Evolutionary conservation across 1,140 invertebrate species (phyloP).

Genomic region (Gryllus bimaculatus): DNA sequence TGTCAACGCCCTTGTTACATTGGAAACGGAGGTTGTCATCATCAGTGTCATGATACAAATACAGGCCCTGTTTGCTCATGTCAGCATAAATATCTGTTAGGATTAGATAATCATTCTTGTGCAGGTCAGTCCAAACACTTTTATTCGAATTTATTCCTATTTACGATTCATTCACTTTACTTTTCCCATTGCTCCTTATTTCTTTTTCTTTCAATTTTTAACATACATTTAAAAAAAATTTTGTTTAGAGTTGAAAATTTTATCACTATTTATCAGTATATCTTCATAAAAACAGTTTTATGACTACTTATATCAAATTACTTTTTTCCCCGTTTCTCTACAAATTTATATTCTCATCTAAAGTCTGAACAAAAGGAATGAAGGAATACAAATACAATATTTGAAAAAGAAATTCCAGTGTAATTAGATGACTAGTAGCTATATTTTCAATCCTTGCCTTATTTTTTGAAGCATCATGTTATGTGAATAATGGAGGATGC

Average conservation of each 20-base stretch:
- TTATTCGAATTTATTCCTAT: too few relatives aligned
- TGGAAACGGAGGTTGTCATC: slow-evolving; percentile 23
- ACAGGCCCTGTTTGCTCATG: slow-evolving; percentile 18
- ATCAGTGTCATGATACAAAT: slow-evolving; percentile 17
- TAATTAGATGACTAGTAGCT: not conserved
- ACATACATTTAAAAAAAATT: too few relatives aligned
- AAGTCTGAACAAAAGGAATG: too few relatives aligned
- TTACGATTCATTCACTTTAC: too few relatives aligned
- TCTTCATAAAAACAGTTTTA: not conserved
- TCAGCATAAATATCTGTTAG: slow-evolving; percentile 20
- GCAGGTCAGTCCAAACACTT: slow-evolving; percentile 8
- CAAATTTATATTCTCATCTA: too few relatives aligned
- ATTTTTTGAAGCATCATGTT: slow-evolving; percentile 19
- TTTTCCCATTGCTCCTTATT: too few relatives aligned
- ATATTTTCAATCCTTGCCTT: not conserved
- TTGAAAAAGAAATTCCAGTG: too few relatives aligned
- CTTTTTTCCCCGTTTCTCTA: not conserved
- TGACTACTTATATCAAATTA: slow-evolving; percentile 11
- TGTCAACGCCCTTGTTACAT: slow-evolving; percentile 11
- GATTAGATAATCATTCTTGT: slow-evolving; percentile 16
- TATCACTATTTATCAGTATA: not conserved
- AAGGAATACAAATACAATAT: too few relatives aligned
- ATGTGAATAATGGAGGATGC: slow-evolving; percentile 24
- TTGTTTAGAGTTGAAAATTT: not conserved
- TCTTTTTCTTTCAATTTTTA: too few relatives aligned